Conservation (phyloP, 2,888 invertebrate species). For the Cremastinae sp. region DNA sequence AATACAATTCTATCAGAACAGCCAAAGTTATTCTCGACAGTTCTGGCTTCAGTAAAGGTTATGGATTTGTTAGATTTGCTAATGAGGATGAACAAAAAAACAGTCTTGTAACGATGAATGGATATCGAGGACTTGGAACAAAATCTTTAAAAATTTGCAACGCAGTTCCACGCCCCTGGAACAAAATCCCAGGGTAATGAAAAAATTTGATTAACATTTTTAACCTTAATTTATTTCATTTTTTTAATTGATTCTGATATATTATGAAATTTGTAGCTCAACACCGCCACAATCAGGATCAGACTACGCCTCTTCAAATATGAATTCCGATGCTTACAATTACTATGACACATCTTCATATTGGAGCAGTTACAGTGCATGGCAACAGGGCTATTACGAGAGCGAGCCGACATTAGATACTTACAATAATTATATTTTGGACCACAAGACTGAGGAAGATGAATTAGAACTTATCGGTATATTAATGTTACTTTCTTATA, state of each 20-base stretch:
- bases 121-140: slow-evolving; percentile 92
- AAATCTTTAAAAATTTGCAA: slow-evolving; percentile 95
- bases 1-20: slow-evolving; percentile 95
- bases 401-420: slow-evolving; percentile 82
- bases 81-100: slow-evolving; percentile 96
- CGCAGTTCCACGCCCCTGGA: slow-evolving; percentile 91
- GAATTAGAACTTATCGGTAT: slow-evolving; percentile 88
- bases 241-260: not conserved
- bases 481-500: slow-evolving; percentile 53
- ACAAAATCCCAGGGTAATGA: slow-evolving; percentile 74
- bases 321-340: slow-evolving; percentile 80
- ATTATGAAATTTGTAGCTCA: slow-evolving; percentile 79
- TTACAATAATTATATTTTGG: slow-evolving; percentile 80
- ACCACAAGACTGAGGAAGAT: slow-evolving; percentile 82
- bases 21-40: slow-evolving; percentile 97
- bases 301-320: slow-evolving; percentile 75
- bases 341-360: slow-evolving; percentile 92
- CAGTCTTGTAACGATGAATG: slow-evolving; percentile 96
- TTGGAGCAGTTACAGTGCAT: slow-evolving; percentile 93
- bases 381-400: slow-evolving; percentile 87
- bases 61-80: slow-evolving; percentile 97
- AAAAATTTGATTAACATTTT: not conserved
- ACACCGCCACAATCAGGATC: slow-evolving; percentile 81
- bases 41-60: slow-evolving; percentile 95
- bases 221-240: not conserved